These are phyloP conservation scores for Allophyes oxyacanthae DNA, from an alignment of 2,888 invertebrate species.

Conservation along the genomic window DNA sequence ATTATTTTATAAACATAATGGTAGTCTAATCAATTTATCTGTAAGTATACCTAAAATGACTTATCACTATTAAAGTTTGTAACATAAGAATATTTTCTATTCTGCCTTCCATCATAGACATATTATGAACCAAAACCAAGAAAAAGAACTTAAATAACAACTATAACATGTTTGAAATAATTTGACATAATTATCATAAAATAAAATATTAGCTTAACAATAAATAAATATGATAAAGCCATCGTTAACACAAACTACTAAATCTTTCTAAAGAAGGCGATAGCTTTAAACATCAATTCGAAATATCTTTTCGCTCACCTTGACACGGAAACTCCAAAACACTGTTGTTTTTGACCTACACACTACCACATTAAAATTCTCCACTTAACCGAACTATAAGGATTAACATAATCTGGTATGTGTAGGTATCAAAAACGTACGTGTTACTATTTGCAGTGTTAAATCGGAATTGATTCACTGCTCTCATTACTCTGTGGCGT, in stretches of 20 bases:
- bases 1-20: no score
- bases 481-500: conserved; percentile 14
- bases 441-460: conserved; percentile 22
- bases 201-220: no score
- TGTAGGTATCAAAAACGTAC: conserved; percentile 5
- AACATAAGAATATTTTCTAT: no score
- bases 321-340: conserved; percentile 20
- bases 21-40: no score
- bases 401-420: conserved; percentile 19
- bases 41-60: no score
- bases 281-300: conserved; percentile 1
- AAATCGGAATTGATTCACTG: conserved; percentile 20
- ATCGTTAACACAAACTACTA: background rate
- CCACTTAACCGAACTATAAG: conserved; percentile 2
- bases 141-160: no score
- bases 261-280: background rate
- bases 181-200: no score
- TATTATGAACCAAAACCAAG: no score
- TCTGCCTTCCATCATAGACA: no score
- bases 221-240: no score
- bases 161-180: no score
- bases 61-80: no score
- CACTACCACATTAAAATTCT: conserved; percentile 27
- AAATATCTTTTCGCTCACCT: conserved; percentile 10
- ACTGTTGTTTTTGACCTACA: conserved; percentile 6